phyloP scores from a whole-genome alignment of 2,113 vertebrate species.

The Callorhinus ursinus region DNA sequence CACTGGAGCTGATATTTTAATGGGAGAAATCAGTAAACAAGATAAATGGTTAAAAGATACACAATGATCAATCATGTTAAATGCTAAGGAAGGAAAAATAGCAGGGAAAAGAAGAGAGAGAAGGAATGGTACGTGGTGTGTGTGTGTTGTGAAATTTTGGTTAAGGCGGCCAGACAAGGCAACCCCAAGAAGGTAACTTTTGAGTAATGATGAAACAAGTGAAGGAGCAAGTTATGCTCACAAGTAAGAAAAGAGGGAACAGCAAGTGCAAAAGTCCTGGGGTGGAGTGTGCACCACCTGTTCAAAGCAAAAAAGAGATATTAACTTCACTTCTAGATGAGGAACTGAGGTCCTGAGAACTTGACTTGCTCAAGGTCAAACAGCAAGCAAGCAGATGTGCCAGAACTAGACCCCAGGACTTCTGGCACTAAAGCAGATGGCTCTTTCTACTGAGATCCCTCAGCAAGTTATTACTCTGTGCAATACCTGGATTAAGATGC shows the following conservation, averaged over 20 bases:
- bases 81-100: neutral
- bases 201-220: neutral
- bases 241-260: neutral
- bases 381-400: neutral
- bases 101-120: neutral
- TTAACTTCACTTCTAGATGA: neutral
- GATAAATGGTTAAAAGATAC: neutral
- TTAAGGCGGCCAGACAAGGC: neutral
- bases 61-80: neutral
- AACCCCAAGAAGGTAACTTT: neutral
- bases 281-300: neutral
- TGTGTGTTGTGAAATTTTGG: neutral
- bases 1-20: neutral
- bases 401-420: neutral
- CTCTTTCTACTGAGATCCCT: neutral
- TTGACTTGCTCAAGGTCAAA: neutral
- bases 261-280: neutral
- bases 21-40: neutral
- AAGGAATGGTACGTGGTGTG: neutral
- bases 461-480: neutral
- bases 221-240: neutral
- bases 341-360: neutral
- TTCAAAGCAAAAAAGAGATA: neutral
- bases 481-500: neutral
- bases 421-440: neutral